Evolutionary conservation across 2,797 vertebrate genomes (phyloP), one percentile per base, ranked within the genome.

Genomic region (Avahi laniger): DNA sequence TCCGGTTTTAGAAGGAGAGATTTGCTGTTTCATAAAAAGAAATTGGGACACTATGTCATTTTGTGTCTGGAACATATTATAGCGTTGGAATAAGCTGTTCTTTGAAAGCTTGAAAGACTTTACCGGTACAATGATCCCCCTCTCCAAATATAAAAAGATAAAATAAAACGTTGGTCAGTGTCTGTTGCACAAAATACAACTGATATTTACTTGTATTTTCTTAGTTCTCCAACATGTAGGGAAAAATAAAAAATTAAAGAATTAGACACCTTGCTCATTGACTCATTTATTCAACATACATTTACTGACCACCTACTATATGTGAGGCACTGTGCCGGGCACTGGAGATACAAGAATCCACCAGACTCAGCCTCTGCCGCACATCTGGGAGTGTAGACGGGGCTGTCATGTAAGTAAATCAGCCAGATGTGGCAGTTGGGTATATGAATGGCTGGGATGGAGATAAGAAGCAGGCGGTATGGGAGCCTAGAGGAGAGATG

Each of bases 171-270:
- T 15, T 63, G 14, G 18, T n/a, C 35, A 50, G 14, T 63, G 43
- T 57, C 48, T 48, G 48, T 26, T 38, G 43, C 41, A 41, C 75
- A 41, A 38, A 59, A 46, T 24, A 28, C n/a, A 67, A 22, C 33
- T 3, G 57, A 57, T 59, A 17, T 48, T 69, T 26, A 33, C 50
- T 18, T 70, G 65, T 59, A n/a, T 63, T 63, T 54, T n/a, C 75
- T 72, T 38, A 75, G 75, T 43, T 72, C 50, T 75, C 91, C 65
- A 35, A 41, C 90, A 91, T 75, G 43, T 61, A 86, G 75, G 75
- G 67, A 3, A 35, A 90, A 93, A 96, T 91, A 67, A 91, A 93
- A 75, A 14, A 59, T 24, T 46, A 30, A 81, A 81, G 67, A 81
- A 59, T 50, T 59, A 86, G 91, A 90, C 63, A 73, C 48, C 46